A percentile compares a stretch with the other conserved stretches of the same genome.
Evolutionary conservation across 2,797 vertebrate genomes (phyloP).

Genomic region (Macropus fuliginosus): DNA sequence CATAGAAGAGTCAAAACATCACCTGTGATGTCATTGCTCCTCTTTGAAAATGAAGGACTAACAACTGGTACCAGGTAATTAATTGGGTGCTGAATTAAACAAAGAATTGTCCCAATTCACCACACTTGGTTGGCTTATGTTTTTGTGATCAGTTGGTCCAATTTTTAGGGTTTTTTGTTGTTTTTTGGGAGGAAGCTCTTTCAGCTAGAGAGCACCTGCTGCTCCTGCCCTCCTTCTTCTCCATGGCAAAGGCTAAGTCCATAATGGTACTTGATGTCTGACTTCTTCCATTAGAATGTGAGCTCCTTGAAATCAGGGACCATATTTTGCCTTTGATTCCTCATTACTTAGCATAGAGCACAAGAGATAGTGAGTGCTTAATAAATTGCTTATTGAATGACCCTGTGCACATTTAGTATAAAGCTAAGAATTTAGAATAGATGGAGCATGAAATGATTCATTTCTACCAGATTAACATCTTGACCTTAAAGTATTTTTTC

Average conservation of each 20-base stretch:
- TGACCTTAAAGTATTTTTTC: not conserved
- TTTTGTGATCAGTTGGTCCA: not conserved
- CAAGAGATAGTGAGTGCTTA: not conserved
- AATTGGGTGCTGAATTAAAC: not conserved
- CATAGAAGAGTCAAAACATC: not conserved
- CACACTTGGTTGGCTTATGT: not conserved
- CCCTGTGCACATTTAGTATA: not conserved
- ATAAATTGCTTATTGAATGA: not conserved
- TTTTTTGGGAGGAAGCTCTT: not conserved
- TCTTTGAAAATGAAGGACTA: not conserved
- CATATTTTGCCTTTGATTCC: not conserved
- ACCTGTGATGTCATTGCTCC: not conserved
- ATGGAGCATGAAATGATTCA: not conserved
- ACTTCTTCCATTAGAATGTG: not conserved
- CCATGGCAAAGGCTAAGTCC: not conserved
- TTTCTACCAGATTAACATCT: not conserved
- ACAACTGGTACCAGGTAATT: not conserved
- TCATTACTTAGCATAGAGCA: not conserved
- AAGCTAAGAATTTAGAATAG: not conserved
- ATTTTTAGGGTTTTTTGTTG: not conserved
- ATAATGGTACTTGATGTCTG: not conserved
- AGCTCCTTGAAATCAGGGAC: not conserved
- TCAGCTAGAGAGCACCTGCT: not conserved
- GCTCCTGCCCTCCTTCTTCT: not conserved
- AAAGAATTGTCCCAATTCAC: not conserved